Evolutionary conservation across 2,888 invertebrate species (phyloP).

Genomic region (Polyommatus icarus): DNA sequence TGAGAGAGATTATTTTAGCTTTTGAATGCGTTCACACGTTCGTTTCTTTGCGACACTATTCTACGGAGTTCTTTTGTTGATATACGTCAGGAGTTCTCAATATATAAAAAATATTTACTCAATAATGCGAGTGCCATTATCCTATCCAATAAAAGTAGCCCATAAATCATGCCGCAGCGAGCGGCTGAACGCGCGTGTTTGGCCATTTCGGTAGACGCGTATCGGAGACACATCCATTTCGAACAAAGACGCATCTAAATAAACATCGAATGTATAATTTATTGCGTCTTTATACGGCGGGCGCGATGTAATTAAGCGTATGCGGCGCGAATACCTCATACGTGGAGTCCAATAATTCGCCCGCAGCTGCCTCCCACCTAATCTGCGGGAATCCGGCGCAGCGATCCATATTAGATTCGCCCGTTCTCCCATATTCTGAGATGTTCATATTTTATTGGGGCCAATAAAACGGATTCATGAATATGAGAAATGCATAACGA

Average conservation of each 20-base stretch:
- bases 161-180: background rate
- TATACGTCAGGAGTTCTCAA: background rate
- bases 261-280: conserved; percentile 28
- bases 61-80: background rate
- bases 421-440: conserved; percentile 79
- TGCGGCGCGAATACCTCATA: conserved; percentile 26
- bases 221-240: background rate
- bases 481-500: conserved; percentile 81
- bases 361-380: conserved; percentile 52
- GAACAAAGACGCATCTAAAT: conserved; percentile 29
- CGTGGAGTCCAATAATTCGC: conserved; percentile 31
- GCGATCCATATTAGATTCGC: conserved; percentile 80
- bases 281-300: conserved; percentile 16
- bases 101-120: background rate
- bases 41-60: background rate
- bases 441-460: conserved; percentile 82
- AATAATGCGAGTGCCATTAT: background rate
- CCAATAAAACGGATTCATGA: conserved; percentile 82
- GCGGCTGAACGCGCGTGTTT: conserved; percentile 17
- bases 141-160: background rate
- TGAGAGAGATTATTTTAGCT: background rate
- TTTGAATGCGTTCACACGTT: background rate
- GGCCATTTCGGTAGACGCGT: conserved; percentile 7
- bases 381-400: conserved; percentile 75
- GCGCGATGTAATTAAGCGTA: conserved; percentile 23